A percentile compares a stretch with the other conserved stretches of the same genome.
phyloP scores from a whole-genome alignment of 1,140 invertebrate species.

The Drosophila pseudoananassae region DNA sequence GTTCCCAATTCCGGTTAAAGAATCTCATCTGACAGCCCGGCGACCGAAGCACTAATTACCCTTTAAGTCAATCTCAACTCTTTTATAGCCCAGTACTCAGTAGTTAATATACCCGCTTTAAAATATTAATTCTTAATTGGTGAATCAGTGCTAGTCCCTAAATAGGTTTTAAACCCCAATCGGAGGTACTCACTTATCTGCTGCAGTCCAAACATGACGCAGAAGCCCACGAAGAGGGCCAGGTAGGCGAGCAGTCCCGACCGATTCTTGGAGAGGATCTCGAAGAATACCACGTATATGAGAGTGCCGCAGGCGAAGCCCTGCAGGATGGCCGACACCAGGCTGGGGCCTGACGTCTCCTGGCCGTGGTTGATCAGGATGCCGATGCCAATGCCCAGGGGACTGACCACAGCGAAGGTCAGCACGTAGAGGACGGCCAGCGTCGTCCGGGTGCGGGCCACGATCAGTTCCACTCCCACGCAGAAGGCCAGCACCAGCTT shows the following conservation, averaged over 20 bases:
- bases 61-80: neutral
- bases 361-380: slow-evolving; percentile 87
- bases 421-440: slow-evolving; percentile 89
- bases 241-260: slow-evolving; percentile 89
- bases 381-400: slow-evolving; percentile 91
- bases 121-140: neutral
- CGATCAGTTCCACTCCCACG: slow-evolving; percentile 91
- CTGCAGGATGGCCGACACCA: slow-evolving; percentile 89
- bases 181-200: slow-evolving; percentile 90
- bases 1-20: slow-evolving; percentile 72
- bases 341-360: slow-evolving; percentile 85
- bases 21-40: slow-evolving; percentile 21
- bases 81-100: neutral
- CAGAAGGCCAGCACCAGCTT: slow-evolving; percentile 96
- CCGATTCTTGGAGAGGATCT: slow-evolving; percentile 92
- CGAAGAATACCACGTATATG: slow-evolving; percentile 96
- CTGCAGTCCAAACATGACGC: slow-evolving; percentile 91
- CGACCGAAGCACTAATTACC: slow-evolving; percentile 12
- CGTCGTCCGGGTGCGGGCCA: slow-evolving; percentile 87
- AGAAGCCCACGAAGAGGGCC: slow-evolving; percentile 90
- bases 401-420: slow-evolving; percentile 92
- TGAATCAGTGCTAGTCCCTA: neutral
- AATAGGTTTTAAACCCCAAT: neutral
- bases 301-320: slow-evolving; percentile 94
- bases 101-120: neutral